Conservation (phyloP, 2,888 invertebrate genomes). For the Neria commutata region DNA sequence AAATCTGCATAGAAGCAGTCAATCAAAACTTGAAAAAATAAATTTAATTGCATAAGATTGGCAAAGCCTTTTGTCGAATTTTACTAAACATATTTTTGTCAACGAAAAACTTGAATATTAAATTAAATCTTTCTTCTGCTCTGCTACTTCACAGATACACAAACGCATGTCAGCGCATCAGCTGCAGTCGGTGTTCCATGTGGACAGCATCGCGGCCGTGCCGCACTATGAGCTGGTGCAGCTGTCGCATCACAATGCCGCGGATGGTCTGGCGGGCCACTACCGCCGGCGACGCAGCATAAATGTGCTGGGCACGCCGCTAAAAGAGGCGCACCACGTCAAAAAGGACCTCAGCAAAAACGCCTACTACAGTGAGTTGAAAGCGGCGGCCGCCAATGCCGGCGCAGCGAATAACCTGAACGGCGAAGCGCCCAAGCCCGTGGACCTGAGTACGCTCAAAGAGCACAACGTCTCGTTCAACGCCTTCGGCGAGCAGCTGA, state of each 20-base stretch:
- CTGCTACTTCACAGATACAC: slow-evolving; percentile 72
- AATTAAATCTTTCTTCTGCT: slow-evolving; percentile 2
- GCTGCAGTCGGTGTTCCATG: slow-evolving; percentile 82
- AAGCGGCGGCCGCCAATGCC: slow-evolving; percentile 38
- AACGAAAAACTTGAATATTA: slow-evolving; percentile 19
- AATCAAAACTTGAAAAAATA: too few species aligned
- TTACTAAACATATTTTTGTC: slow-evolving; percentile 39
- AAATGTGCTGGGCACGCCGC: slow-evolving; percentile 35
- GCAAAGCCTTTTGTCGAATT: too few species aligned
- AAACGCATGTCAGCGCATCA: slow-evolving; percentile 87
- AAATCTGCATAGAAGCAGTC: too few species aligned
- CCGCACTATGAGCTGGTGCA: slow-evolving; percentile 85
- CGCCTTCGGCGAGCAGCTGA: slow-evolving; percentile 80
- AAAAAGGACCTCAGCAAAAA: slow-evolving; percentile 63
- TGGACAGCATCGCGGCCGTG: slow-evolving; percentile 77
- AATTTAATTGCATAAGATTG: too few species aligned
- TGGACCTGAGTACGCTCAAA: slow-evolving; percentile 44
- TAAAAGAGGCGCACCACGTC: slow-evolving; percentile 55
- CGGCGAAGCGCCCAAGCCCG: neutral
- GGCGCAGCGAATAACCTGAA: slow-evolving; percentile 25
- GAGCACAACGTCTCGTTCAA: slow-evolving; percentile 73
- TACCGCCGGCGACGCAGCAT: slow-evolving; percentile 54
- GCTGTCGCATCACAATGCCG: slow-evolving; percentile 68
- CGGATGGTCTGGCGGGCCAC: slow-evolving; percentile 47
- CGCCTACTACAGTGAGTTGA: slow-evolving; percentile 58